Evolutionary conservation across 2,888 invertebrate genomes (phyloP).

Genomic region (Microctonus aethiopoides): DNA sequence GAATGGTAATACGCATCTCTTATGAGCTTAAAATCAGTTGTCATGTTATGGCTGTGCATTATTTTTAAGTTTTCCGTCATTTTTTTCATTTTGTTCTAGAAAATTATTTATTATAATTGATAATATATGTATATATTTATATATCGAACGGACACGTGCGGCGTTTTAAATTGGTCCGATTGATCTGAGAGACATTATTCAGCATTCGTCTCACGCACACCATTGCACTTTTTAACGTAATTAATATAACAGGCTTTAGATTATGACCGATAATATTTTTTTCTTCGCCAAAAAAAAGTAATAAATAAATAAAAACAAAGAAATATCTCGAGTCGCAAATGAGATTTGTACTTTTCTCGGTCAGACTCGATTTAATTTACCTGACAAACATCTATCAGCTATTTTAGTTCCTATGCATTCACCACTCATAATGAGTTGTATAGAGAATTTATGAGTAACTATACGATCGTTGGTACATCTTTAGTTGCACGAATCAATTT

Average conservation of each 20-base stretch:
- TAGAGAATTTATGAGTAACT: not conserved
- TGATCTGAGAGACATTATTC: slow-evolving; percentile 54
- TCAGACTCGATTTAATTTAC: slow-evolving; percentile 49
- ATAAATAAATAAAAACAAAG: slow-evolving; percentile 42
- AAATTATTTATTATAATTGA: not conserved
- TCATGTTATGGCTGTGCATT: not conserved
- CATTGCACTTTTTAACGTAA: slow-evolving; percentile 63
- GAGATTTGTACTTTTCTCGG: slow-evolving; percentile 63
- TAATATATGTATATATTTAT: too few species aligned
- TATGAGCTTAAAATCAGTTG: not conserved
- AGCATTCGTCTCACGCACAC: slow-evolving; percentile 57
- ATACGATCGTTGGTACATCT: slow-evolving; percentile 1
- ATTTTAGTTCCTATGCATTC: not conserved
- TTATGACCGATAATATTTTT: slow-evolving; percentile 49
- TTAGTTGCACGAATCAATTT: slow-evolving; percentile 15
- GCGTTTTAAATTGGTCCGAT: slow-evolving; percentile 55
- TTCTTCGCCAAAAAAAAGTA: not conserved
- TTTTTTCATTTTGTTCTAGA: not conserved
- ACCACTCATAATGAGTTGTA: not conserved
- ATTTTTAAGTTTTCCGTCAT: not conserved
- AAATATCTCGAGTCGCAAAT: slow-evolving; percentile 62
- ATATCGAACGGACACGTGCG: slow-evolving; percentile 2
- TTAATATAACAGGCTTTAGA: slow-evolving; percentile 61
- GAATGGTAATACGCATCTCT: not conserved
- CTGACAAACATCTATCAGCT: slow-evolving; percentile 38